A percentile compares a stretch with the other conserved stretches of the same genome.
Evolutionary conservation across 2,797 vertebrate genomes (phyloP).

Genomic region (Darevskia mixta): DNA sequence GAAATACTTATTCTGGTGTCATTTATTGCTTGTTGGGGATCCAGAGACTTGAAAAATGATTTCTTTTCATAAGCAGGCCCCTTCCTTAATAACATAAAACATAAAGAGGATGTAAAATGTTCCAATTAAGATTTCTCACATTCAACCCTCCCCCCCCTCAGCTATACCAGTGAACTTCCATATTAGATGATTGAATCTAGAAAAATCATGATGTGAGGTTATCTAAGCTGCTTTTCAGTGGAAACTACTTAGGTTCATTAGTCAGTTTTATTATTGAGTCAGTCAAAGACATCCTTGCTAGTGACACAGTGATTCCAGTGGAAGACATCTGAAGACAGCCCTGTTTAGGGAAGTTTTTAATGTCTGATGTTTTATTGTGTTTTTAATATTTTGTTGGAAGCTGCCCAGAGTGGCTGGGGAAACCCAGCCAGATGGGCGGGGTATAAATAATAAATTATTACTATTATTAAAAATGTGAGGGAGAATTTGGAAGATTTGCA

Average conservation of each 20-base stretch:
- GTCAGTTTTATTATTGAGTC: conserved; percentile 13
- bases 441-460: no score
- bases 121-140: conserved; percentile 28
- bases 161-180: not conserved
- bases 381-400: no score
- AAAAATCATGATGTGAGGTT: conserved; percentile 12
- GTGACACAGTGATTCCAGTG: no score
- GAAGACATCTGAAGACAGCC: no score
- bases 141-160: not conserved
- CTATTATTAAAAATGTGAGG: not conserved
- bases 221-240: conserved; percentile 42
- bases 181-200: not conserved
- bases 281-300: not conserved
- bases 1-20: not conserved
- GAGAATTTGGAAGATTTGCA: not conserved
- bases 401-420: no score
- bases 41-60: conserved; percentile 23
- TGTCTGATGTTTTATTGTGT: no score
- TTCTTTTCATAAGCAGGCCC: conserved; percentile 4
- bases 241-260: not conserved
- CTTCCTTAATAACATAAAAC: not conserved
- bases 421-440: no score
- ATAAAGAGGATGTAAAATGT: conserved; percentile 18
- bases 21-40: conserved; percentile 16
- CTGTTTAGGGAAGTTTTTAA: no score